Conservation (phyloP, 2,888 invertebrate species). For the Octodonta nipae region DNA sequence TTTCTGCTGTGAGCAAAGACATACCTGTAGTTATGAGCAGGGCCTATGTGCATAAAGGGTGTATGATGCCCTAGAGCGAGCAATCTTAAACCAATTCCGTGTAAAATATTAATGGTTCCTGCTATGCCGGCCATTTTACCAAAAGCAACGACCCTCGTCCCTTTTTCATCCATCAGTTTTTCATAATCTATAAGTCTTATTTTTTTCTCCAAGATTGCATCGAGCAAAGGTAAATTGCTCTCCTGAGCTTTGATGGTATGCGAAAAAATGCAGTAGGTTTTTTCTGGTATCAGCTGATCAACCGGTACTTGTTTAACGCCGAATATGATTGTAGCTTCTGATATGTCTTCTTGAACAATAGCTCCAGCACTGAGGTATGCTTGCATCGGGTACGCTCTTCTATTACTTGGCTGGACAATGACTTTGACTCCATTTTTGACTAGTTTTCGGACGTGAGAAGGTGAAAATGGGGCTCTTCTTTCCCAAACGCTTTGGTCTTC, state of each 20-base stretch:
- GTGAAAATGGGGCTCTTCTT: conserved; percentile 86
- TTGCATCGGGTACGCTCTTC: conserved; percentile 95
- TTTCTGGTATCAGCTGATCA: conserved; percentile 83
- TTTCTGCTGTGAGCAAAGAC: background rate
- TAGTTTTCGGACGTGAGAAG: conserved; percentile 77
- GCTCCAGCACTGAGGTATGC: conserved; percentile 88
- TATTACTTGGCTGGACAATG: conserved; percentile 94
- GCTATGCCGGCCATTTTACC: conserved; percentile 98
- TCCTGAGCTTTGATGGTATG: conserved; percentile 99
- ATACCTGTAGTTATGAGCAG: conserved; percentile 82
- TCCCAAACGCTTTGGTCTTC: conserved; percentile 96
- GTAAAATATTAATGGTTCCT: conserved; percentile 96
- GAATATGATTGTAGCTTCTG: conserved; percentile 89
- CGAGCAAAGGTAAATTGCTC: conserved; percentile 91
- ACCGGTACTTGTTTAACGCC: conserved; percentile 89
- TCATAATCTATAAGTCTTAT: conserved; percentile 96
- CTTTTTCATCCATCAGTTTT: conserved; percentile 72
- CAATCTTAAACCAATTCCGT: conserved; percentile 85
- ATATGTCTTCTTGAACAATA: conserved; percentile 86
- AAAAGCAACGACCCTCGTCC: conserved; percentile 86
- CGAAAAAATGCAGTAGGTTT: conserved; percentile 97
- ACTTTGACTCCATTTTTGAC: conserved; percentile 83
- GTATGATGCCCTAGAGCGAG: conserved; percentile 96
- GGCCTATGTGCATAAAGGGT: conserved; percentile 96
- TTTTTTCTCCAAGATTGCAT: conserved; percentile 90